Base-by-base conservation (phyloP, 2,888 invertebrate genomes). In the Chymomyza fuscimana region DNA sequence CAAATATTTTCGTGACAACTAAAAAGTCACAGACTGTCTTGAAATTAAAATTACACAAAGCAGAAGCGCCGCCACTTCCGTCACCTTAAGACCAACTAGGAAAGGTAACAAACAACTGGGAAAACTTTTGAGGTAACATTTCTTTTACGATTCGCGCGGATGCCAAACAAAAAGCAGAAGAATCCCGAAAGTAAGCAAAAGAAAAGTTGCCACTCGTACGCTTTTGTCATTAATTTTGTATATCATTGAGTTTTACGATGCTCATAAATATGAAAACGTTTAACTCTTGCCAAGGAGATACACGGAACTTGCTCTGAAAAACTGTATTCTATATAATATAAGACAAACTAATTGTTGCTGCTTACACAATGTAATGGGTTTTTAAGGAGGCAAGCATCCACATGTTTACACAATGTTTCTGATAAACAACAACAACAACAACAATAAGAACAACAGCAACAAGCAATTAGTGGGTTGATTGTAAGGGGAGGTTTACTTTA, bases 261-360 rank as follows among this genome's bases (percentile, higher is more conserved):
- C 86, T 86, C 91, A 87, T 91, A 91, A 91, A 91, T 90, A 91
- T 86, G 81, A 83, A 88, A 90, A 89, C 90, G 82, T 88, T 90
- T 89, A 89, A 90, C 87, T 91, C 89, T 86, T 88, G 83, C 84
- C 76, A 67, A 9, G 71, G 66, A 36, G 54, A 50, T 60, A 61
- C 15, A 58, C 54, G 19, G 65, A 36, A 19, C 7, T 5, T 15
- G 58, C 32, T 29, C 15, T 5, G 5, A 50, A 46, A 36, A n/a
- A 29, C 22, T 15, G 29, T 19, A 36, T 56, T 25, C 7, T 10
- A 15, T 19, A 59, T 15, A 74, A 77, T 78, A 80, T 84, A 81
- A 87, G 86, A 85, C 81, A 87, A 88, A 87, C 90, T 91, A 91
- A 91, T 91, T 91, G 91, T 91, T 90, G 89, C 81, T 75, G 89